Conservation (phyloP, 2,113 vertebrate species). For the Oenanthe oenanthe region DNA sequence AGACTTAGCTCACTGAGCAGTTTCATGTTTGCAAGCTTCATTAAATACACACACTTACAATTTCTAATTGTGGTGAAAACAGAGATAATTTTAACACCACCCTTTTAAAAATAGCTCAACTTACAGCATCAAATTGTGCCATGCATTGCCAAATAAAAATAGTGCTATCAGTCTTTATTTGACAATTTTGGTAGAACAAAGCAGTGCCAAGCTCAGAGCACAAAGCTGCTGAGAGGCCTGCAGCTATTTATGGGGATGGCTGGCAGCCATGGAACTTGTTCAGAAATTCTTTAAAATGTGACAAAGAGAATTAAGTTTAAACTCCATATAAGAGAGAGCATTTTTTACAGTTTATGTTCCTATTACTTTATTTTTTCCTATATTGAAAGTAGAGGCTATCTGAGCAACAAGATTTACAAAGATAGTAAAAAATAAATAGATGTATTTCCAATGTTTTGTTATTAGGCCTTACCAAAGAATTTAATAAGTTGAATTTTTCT, state of each 20-base stretch:
- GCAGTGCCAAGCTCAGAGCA: not conserved
- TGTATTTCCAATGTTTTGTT: not conserved
- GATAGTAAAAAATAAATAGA: not conserved
- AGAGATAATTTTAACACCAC: not conserved
- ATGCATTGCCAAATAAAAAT: not conserved
- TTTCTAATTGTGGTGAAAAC: not conserved
- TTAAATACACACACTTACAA: not conserved
- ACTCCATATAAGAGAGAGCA: not conserved
- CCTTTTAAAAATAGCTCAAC: not conserved
- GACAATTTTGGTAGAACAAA: not conserved
- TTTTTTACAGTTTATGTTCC: not conserved
- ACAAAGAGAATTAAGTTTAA: not conserved
- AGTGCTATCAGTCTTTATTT: not conserved
- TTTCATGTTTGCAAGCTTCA: not conserved
- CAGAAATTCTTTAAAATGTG: not conserved
- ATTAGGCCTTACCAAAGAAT: constrained; percentile 29
- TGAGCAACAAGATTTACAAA: not conserved
- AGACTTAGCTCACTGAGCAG: not conserved
- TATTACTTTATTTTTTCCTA: not conserved
- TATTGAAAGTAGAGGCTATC: not conserved
- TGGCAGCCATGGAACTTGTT: not conserved
- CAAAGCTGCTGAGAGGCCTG: not conserved
- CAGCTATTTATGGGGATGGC: not conserved
- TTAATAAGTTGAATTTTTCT: constrained; percentile 53
- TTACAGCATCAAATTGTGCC: not conserved